Evolutionary conservation across 2,113 vertebrate species (phyloP), one percentile per base, ranked within the genome.

Genomic region (Carassius auratus): DNA sequence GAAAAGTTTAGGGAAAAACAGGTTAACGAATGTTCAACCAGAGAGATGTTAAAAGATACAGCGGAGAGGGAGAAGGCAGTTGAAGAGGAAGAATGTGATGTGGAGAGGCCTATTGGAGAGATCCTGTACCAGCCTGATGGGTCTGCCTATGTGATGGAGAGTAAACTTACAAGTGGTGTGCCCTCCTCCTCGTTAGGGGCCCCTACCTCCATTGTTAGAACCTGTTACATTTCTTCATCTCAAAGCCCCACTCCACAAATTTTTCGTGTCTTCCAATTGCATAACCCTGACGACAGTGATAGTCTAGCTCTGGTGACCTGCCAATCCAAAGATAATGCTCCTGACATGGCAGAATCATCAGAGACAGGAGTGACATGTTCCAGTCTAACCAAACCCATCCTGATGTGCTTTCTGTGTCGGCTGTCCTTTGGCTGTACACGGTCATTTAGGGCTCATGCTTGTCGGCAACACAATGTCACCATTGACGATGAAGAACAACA

Each of bases 301-400:
- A 94, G 96, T 92, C 96, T 95, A 93, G 96, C 96, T 95, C 96
- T 95, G 95, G 95, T 95, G 94, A 96, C 96, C 92, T 95, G 95
- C 87, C 95, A 96, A 96, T 96, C 96, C 96, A 97, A 97, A 97
- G 96, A 97, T 96, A 96, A 96, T 93, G 94, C 96, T 94, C 66
- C 79, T 78, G 59, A 85, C 77, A 52, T 61, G 75, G 74, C 85
- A 26, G 79, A 23, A 61, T 79, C 61, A 75, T 96, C 96, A 94
- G 96, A 94, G 92, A 96, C 96, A 90, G 94, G 95, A 92, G 94
- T 95, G 88, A 94, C 95, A 92, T 94, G 95, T 85, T 95, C 96
- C 0, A 96, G 95, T 92, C 95, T 96, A 93, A 94, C 95, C 91
- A 96, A 96, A 93, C 96, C 96, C 90, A 96, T 96, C 90, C 91